These are phyloP conservation scores for Drosophila sulfurigaster DNA, from an alignment of 1,140 invertebrate species.

Conservation along the genomic window DNA sequence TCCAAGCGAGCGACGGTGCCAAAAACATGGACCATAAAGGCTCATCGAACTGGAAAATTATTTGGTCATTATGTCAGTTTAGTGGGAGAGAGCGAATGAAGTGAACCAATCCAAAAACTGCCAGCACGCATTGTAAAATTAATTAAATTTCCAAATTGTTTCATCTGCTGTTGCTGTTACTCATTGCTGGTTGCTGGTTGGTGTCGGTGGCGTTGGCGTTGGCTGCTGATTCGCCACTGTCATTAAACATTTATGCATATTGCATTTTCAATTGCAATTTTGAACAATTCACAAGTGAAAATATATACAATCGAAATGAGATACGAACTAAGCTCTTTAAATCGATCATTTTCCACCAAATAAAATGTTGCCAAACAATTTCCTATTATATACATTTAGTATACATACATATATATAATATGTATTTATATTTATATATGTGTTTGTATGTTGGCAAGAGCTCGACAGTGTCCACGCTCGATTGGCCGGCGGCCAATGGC, in stretches of 20 bases:
- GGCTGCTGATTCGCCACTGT: slow-evolving; percentile 1
- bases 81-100: slow-evolving; percentile 40
- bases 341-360: slow-evolving; percentile 47
- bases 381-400: slow-evolving; percentile 16
- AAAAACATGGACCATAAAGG: slow-evolving; percentile 33
- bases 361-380: slow-evolving; percentile 36
- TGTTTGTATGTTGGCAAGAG: not conserved
- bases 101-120: slow-evolving; percentile 41
- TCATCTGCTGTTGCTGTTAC: slow-evolving; percentile 4
- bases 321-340: slow-evolving; percentile 37
- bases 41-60: slow-evolving; percentile 79
- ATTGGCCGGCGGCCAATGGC: slow-evolving; percentile 43
- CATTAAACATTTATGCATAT: slow-evolving; percentile 52
- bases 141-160: slow-evolving; percentile 67
- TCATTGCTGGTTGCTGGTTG: slow-evolving; percentile 8
- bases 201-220: too few species aligned
- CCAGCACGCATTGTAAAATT: slow-evolving; percentile 66
- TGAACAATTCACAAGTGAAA: slow-evolving; percentile 36
- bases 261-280: slow-evolving; percentile 51
- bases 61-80: slow-evolving; percentile 83
- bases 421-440: too few species aligned
- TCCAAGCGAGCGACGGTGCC: too few species aligned
- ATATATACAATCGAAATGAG: slow-evolving; percentile 12
- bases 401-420: not conserved
- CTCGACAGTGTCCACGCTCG: not conserved